Evolutionary conservation across 2,888 invertebrate genomes (phyloP).

Genomic region (Drosophila niveifrons): DNA sequence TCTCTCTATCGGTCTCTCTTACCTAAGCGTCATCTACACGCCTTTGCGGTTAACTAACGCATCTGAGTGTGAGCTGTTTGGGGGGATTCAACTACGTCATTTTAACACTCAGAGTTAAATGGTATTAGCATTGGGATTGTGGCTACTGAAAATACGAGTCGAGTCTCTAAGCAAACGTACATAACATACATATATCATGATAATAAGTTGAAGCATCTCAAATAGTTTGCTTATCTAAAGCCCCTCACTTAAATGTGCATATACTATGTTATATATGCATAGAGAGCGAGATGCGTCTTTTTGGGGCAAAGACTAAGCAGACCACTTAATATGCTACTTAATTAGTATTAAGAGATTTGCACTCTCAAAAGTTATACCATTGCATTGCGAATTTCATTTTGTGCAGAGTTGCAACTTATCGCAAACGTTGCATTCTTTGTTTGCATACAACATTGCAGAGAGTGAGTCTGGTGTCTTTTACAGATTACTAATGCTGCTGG

Average conservation of each 20-base stretch:
- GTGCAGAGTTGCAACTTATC: slow-evolving; percentile 40
- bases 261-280: background rate
- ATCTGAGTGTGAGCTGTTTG: slow-evolving; percentile 4
- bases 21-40: slow-evolving; percentile 63
- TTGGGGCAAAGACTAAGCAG: slow-evolving; percentile 16
- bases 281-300: background rate
- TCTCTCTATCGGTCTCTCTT: slow-evolving; percentile 22
- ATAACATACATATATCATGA: too few relatives aligned
- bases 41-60: slow-evolving; percentile 60
- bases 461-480: slow-evolving; percentile 16
- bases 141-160: slow-evolving; percentile 16
- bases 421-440: slow-evolving; percentile 50
- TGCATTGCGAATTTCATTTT: background rate
- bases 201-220: slow-evolving; percentile 17
- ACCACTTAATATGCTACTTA: slow-evolving; percentile 20
- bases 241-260: too few relatives aligned
- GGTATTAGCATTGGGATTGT: slow-evolving; percentile 22
- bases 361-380: slow-evolving; percentile 28
- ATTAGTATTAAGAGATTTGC: slow-evolving; percentile 29
- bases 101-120: slow-evolving; percentile 22
- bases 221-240: slow-evolving; percentile 18
- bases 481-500: slow-evolving; percentile 23
- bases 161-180: slow-evolving; percentile 9
- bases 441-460: slow-evolving; percentile 37
- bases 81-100: slow-evolving; percentile 16